Base-by-base conservation (phyloP, 2,888 invertebrate genomes). In the Melipona bicolor region DNA sequence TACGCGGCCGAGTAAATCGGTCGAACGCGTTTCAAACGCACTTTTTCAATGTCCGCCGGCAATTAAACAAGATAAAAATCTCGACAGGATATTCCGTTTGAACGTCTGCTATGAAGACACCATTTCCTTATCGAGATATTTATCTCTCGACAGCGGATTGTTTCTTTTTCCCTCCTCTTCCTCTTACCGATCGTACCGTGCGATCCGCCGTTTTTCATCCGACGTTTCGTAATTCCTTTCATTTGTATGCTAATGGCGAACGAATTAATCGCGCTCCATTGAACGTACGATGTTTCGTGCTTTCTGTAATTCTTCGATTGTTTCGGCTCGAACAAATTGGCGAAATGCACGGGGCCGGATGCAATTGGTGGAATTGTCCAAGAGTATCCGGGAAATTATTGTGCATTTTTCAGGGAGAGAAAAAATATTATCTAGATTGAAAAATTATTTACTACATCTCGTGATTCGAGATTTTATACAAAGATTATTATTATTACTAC, bases 11-110 rank as follows among this genome's bases (percentile, higher is more conserved):
- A 62, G 69, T 43, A 27, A 72, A 78, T 78, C 68, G 36, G 54
- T 59, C 56, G 50, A 76, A 49, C 54, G 43, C 17, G n/a, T 27
- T 52, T 43, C 43, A 43, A 43, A 43, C 43, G 43, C 43, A 9
- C 43, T 43, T 43, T 59, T 27, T n/a, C 59, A 52, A 70, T 49
- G 61, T 49, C 3, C 15, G 27, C 52, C 54, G 64, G 21, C 68
- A 72, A 84, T 84, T 83, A 79, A 84, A 54, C 71, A 59, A 9
- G 85, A 85, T 85, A 84, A 69, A 75, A 72, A 81, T 84, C 75
- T 49, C 52, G 71, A 24, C 70, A 69, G 27, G 52, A 36, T 56
- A 61, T 50, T 62, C 36, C 27, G 59, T 62, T 71, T 56, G 32
- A 15, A 32, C 15, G 52, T 27, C 52, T 17, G n/a, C 19, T 27